phyloP scores from a whole-genome alignment of 2,888 invertebrate genomes.

The Linnaemya tessellans region DNA sequence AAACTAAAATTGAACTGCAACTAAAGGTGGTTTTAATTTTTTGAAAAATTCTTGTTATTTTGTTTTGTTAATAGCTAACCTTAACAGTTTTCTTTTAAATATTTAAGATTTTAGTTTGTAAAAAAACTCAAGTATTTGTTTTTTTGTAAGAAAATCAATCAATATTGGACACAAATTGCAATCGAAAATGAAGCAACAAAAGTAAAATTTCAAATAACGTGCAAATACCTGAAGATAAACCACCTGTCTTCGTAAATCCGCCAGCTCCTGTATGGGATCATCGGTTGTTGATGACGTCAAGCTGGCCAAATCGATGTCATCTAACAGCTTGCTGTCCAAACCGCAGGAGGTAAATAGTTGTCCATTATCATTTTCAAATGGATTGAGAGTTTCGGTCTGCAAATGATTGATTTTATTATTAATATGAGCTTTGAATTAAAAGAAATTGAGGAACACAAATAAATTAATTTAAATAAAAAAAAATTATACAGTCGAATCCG shows the following conservation, averaged over 20 bases:
- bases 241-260: conserved; percentile 92
- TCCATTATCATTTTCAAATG: conserved; percentile 90
- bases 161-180: conserved; percentile 64
- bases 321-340: conserved; percentile 84
- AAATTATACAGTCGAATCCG: too few species aligned
- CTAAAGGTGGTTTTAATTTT: conserved; percentile 52
- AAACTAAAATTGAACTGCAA: conserved; percentile 69
- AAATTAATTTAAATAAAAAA: background rate
- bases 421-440: background rate
- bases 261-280: conserved; percentile 88
- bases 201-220: conserved; percentile 78
- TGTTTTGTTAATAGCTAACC: conserved; percentile 10
- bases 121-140: conserved; percentile 51
- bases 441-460: conserved; percentile 4
- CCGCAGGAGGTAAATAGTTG: conserved; percentile 85
- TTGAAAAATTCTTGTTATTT: too few species aligned
- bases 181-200: conserved; percentile 72
- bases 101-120: conserved; percentile 1
- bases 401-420: conserved; percentile 69
- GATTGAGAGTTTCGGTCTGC: conserved; percentile 94
- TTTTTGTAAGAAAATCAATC: conserved; percentile 47
- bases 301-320: conserved; percentile 84
- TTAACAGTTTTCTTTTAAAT: conserved; percentile 24
- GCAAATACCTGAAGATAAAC: conserved; percentile 89
- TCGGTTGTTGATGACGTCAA: conserved; percentile 84